Percentiles rank a stretch among this genome's conserved stretches.
Evolutionary conservation across 2,113 vertebrate species (phyloP).

Genomic region (Laticauda colubrina): DNA sequence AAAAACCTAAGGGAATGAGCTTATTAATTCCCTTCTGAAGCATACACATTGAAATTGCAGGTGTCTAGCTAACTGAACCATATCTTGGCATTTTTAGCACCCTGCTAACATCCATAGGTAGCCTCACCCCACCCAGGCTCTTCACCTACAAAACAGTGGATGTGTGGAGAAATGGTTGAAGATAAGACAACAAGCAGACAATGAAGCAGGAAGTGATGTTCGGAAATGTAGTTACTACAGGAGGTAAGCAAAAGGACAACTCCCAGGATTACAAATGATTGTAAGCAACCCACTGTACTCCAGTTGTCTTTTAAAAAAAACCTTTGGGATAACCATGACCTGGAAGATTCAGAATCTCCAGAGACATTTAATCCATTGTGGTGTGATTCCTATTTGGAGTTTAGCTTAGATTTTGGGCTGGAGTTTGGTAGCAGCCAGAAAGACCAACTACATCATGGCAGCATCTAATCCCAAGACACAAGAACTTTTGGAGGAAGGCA

Average conservation of each 20-base stretch:
- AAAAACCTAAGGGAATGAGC: neutral
- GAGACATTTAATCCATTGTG: neutral
- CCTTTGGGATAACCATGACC: neutral
- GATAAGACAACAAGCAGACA: neutral
- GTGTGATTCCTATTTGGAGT: neutral
- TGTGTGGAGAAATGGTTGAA: neutral
- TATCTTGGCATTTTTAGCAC: neutral
- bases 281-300: neutral
- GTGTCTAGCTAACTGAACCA: neutral
- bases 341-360: neutral
- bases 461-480: neutral
- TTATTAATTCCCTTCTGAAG: neutral
- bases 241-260: neutral
- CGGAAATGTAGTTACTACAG: neutral
- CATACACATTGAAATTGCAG: neutral
- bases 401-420: neutral
- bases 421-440: neutral
- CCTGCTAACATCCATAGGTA: neutral
- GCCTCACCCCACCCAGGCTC: neutral
- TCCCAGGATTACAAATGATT: neutral
- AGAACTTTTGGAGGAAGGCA: neutral
- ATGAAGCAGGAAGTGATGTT: neutral
- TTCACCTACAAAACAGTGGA: neutral
- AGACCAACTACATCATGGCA: neutral
- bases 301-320: neutral